Conservation (phyloP, 2,888 invertebrate species). For the Girardia tigrina region DNA sequence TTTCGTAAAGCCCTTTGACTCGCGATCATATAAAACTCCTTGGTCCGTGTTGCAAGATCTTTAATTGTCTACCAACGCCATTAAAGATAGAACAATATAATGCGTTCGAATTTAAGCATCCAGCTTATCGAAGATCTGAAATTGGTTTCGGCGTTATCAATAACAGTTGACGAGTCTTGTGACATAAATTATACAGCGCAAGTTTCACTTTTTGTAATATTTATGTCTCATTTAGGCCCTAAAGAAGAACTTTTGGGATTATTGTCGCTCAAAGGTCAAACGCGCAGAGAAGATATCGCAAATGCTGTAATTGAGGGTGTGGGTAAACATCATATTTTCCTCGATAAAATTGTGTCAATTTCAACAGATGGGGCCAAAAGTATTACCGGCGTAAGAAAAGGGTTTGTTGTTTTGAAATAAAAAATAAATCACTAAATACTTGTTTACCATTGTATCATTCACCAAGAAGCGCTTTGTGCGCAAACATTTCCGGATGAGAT, state of each 20-base stretch:
- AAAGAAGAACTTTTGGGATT: slow-evolving; percentile 31
- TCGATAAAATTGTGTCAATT: slow-evolving; percentile 26
- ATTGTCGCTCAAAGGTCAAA: slow-evolving; percentile 24
- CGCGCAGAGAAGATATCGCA: slow-evolving; percentile 28
- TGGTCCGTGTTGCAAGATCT: too few relatives aligned
- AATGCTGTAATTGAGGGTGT: not conserved
- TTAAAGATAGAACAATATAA: not conserved
- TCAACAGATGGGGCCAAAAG: slow-evolving; percentile 26
- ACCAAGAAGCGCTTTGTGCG: slow-evolving; percentile 29
- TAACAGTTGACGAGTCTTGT: slow-evolving; percentile 1
- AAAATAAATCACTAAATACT: slow-evolving; percentile 31
- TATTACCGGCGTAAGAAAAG: slow-evolving; percentile 26
- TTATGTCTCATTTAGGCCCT: not conserved
- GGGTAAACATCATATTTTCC: not conserved
- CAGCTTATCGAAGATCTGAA: not conserved
- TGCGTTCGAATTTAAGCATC: not conserved
- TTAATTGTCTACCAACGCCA: not conserved
- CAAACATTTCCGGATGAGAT: slow-evolving; percentile 18
- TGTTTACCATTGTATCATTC: slow-evolving; percentile 33
- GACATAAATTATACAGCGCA: slow-evolving; percentile 23
- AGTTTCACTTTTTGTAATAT: slow-evolving; percentile 11
- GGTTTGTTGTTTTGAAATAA: slow-evolving; percentile 27
- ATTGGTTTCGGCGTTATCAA: slow-evolving; percentile 2
- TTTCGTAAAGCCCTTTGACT: too few relatives aligned
- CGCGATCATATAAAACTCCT: too few relatives aligned